These are phyloP conservation scores for Cosmia pyralina DNA, from an alignment of 2,888 invertebrate genomes.

Conservation along the genomic window DNA sequence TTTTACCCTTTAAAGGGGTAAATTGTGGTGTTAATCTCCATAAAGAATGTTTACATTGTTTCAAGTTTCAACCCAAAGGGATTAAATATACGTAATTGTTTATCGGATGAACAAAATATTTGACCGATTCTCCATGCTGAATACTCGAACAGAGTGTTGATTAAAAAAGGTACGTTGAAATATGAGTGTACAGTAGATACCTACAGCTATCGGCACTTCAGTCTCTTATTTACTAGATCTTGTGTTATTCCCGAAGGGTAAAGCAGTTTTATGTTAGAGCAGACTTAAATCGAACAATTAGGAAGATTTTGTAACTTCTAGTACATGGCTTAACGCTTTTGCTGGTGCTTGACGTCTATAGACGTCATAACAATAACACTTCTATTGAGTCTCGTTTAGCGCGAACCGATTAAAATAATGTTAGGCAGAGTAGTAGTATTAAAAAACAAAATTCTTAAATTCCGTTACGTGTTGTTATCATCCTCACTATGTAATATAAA, in stretches of 20 bases:
- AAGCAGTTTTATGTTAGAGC: background rate
- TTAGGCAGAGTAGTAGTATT: background rate
- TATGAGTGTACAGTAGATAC: conserved; percentile 2
- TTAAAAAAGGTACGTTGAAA: conserved; percentile 51
- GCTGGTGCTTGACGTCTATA: no score
- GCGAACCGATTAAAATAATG: background rate
- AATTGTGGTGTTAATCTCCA: conserved; percentile 39
- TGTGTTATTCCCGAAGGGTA: background rate
- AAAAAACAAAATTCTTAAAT: background rate
- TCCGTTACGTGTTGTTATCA: background rate
- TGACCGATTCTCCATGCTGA: conserved; percentile 25
- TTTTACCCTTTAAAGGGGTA: conserved; percentile 26
- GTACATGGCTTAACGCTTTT: background rate
- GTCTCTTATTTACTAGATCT: conserved; percentile 15
- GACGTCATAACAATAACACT: no score
- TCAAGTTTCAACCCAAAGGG: conserved; percentile 35
- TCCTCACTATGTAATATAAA: background rate
- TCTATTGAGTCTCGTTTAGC: no score
- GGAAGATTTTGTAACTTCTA: background rate
- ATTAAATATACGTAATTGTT: conserved; percentile 52
- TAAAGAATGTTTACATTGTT: conserved; percentile 46
- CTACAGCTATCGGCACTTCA: background rate
- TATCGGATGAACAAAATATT: conserved; percentile 49
- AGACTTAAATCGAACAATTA: background rate
- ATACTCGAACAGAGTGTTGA: conserved; percentile 44